Evolutionary conservation across 1,140 invertebrate species (phyloP).

Genomic region (Tetramorium simillimum): DNA sequence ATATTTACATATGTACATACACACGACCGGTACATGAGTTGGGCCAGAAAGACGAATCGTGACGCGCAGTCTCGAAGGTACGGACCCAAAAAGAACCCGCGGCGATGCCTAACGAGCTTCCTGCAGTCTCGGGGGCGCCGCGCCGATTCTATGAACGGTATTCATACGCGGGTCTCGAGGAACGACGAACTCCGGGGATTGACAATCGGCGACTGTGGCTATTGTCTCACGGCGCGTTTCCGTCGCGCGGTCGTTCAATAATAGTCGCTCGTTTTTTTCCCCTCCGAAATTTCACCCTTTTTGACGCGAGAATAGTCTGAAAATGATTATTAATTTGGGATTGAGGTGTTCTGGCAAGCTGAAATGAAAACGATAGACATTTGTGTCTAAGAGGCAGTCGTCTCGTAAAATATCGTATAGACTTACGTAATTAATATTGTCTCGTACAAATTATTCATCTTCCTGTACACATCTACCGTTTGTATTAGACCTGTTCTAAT

Average conservation of each 20-base stretch:
- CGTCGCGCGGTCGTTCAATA: conserved; percentile 61
- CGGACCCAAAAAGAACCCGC: conserved; percentile 60
- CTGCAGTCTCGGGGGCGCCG: conserved; percentile 63
- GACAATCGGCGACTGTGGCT: conserved; percentile 66
- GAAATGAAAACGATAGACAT: not conserved
- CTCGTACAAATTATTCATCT: not conserved
- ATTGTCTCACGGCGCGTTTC: conserved; percentile 64
- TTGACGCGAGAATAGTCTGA: not conserved
- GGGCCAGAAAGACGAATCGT: not conserved
- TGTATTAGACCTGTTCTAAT: too few species aligned
- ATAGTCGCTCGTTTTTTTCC: conserved; percentile 36
- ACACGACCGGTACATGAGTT: not conserved
- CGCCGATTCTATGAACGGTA: conserved; percentile 56
- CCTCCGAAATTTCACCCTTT: conserved; percentile 4
- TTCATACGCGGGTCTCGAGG: conserved; percentile 58
- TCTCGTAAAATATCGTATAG: not conserved
- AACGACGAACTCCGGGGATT: conserved; percentile 27
- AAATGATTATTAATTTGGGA: not conserved
- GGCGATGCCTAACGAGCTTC: conserved; percentile 75
- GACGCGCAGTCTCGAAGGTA: conserved; percentile 33
- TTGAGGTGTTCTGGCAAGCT: not conserved
- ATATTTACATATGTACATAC: conserved; percentile 26
- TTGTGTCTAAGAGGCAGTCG: not conserved
- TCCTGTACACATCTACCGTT: not conserved
- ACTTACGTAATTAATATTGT: not conserved